Conservation (phyloP, 2,113 vertebrate genomes). For the Leptobrachium ailaonicum region DNA sequence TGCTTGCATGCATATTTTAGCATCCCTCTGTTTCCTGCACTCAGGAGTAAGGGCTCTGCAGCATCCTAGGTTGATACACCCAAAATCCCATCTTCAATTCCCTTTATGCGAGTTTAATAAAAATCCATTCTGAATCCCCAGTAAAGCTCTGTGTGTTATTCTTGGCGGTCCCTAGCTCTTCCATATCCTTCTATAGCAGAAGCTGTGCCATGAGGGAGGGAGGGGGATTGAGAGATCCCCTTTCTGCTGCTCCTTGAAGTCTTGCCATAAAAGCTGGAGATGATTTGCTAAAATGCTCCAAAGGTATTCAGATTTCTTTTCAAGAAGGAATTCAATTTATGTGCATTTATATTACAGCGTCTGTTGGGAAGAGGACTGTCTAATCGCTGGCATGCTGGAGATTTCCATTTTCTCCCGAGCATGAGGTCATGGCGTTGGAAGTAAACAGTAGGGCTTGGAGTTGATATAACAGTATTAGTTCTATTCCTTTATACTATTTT, state of each 20-base stretch:
- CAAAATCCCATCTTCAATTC: slow-evolving; percentile 54
- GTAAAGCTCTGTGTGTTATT: slow-evolving; percentile 91
- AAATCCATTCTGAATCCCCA: slow-evolving; percentile 94
- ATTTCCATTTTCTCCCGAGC: slow-evolving; percentile 79
- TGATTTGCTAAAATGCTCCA: slow-evolving; percentile 93
- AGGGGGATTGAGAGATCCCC: slow-evolving; percentile 75
- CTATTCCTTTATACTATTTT: slow-evolving; percentile 60
- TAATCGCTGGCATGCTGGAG: slow-evolving; percentile 91
- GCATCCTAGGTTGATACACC: slow-evolving; percentile 31
- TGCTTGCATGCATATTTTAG: background rate
- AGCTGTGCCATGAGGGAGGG: slow-evolving; percentile 72
- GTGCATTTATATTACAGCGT: slow-evolving; percentile 98
- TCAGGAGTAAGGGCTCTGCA: slow-evolving; percentile 9
- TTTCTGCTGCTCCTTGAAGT: slow-evolving; percentile 90
- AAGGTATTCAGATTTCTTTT: slow-evolving; percentile 94
- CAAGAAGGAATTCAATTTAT: slow-evolving; percentile 98
- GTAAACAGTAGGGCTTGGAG: slow-evolving; percentile 68
- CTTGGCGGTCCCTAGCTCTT: slow-evolving; percentile 79
- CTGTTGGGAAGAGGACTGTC: slow-evolving; percentile 94
- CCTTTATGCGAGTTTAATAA: slow-evolving; percentile 90
- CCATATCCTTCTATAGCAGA: slow-evolving; percentile 68
- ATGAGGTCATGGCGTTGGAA: slow-evolving; percentile 79
- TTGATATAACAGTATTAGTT: slow-evolving; percentile 68
- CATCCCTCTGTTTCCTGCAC: background rate
- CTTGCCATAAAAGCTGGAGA: slow-evolving; percentile 90